Evolutionary conservation across 2,888 invertebrate species (phyloP).

Genomic region (Latheticus oryzae): DNA sequence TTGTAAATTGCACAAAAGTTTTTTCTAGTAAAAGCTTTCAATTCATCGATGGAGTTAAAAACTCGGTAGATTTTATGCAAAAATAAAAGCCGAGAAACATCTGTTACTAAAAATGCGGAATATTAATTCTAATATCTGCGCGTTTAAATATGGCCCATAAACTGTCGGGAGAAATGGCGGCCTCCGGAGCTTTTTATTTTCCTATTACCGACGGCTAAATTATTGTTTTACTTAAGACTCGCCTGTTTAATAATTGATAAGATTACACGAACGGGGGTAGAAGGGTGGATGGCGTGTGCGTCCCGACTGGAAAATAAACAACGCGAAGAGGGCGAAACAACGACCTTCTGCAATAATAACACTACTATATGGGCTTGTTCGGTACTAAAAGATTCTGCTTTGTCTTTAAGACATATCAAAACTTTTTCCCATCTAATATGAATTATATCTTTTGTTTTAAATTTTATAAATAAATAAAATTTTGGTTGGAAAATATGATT

Average conservation of each 20-base stretch:
- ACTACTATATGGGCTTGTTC: no score
- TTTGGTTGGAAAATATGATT: no score
- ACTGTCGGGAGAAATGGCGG: constrained; percentile 51
- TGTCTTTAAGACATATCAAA: no score
- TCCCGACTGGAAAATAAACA: constrained; percentile 30
- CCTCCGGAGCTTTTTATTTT: constrained; percentile 60
- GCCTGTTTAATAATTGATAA: constrained; percentile 65
- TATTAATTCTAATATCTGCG: constrained; percentile 60
- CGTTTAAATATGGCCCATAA: constrained; percentile 58
- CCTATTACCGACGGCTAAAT: constrained; percentile 63
- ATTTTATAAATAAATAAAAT: no score
- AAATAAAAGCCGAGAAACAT: constrained; percentile 58
- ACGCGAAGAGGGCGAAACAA: constrained; percentile 10
- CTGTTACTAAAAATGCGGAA: constrained; percentile 61
- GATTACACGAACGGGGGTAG: constrained; percentile 54
- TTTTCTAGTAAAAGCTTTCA: constrained; percentile 22
- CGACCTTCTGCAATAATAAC: constrained; percentile 22
- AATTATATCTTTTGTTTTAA: no score
- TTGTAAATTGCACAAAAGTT: no score
- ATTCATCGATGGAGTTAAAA: constrained; percentile 22
- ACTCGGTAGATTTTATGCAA: constrained; percentile 47
- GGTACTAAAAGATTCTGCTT: no score
- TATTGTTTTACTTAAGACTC: constrained; percentile 65
- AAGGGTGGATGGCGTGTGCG: constrained; percentile 29
- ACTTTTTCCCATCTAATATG: no score